These are phyloP conservation scores for Lamellibrachia luymesi DNA, from an alignment of 1,140 invertebrate genomes.

Conservation along the genomic window DNA sequence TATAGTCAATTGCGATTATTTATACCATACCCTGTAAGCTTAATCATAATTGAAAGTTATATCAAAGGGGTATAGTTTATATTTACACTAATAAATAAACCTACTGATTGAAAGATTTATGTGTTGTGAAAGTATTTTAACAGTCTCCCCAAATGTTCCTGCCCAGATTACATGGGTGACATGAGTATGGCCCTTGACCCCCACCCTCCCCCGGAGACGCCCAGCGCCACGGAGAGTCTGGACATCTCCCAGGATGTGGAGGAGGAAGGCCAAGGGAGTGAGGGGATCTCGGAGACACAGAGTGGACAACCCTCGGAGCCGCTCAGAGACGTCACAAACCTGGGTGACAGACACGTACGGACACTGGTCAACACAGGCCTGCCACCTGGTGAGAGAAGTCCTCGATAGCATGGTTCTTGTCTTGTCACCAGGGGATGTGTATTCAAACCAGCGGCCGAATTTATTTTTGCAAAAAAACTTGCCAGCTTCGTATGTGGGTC, in stretches of 20 bases:
- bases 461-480: too few relatives aligned
- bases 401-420: background rate
- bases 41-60: background rate
- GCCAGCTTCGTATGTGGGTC: too few relatives aligned
- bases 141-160: background rate
- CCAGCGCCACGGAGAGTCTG: constrained; percentile 30
- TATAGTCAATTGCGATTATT: background rate
- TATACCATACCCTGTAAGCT: background rate
- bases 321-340: constrained; percentile 42
- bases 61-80: background rate
- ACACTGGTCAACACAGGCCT: constrained; percentile 25
- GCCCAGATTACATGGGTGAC: constrained; percentile 40
- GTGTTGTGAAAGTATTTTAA: too few relatives aligned
- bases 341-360: constrained; percentile 5
- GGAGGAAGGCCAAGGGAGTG: background rate
- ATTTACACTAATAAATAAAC: background rate
- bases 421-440: background rate
- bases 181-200: constrained; percentile 38
- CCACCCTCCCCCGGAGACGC: constrained; percentile 30
- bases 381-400: constrained; percentile 32
- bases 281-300: constrained; percentile 1
- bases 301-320: constrained; percentile 32
- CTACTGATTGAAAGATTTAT: background rate
- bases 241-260: constrained; percentile 22
- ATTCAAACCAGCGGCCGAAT: too few relatives aligned